Conservation (phyloP, 2,888 invertebrate species). For the Scaeva pyrastri region DNA sequence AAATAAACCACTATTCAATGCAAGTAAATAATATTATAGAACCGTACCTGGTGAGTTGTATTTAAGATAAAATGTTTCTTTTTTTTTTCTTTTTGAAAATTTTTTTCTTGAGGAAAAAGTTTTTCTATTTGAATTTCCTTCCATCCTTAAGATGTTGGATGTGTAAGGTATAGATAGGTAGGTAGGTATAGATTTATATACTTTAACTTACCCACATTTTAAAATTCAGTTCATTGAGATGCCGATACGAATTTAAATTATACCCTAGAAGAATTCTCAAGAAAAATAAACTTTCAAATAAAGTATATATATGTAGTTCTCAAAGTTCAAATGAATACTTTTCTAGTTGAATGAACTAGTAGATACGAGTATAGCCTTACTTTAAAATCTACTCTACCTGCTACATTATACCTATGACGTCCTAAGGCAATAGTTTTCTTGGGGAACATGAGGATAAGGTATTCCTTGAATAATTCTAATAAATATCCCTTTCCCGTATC, state of each 20-base stretch:
- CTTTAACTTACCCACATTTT: slow-evolving; percentile 1
- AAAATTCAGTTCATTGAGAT: slow-evolving; percentile 7
- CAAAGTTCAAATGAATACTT: background rate
- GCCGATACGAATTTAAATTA: slow-evolving; percentile 13
- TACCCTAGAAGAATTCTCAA: slow-evolving; percentile 7
- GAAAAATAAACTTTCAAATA: slow-evolving; percentile 14
- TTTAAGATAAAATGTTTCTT: background rate
- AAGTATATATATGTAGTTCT: background rate
- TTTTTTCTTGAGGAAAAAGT: background rate
- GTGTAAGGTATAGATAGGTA: too few relatives aligned
- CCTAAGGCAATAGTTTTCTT: background rate
- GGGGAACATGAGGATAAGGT: too few relatives aligned
- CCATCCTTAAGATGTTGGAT: background rate
- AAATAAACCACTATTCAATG: background rate
- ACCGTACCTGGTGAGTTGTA: background rate
- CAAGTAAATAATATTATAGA: background rate
- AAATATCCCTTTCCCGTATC: too few relatives aligned
- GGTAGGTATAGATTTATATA: too few relatives aligned
- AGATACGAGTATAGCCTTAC: background rate
- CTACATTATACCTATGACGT: too few relatives aligned
- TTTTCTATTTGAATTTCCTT: background rate
- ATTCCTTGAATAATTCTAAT: too few relatives aligned
- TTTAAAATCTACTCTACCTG: too few relatives aligned
- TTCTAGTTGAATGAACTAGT: slow-evolving; percentile 4
- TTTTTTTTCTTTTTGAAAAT: background rate